Percentiles rank a stretch among this genome's conserved stretches.
Evolutionary conservation across 2,113 vertebrate species (phyloP).

Genomic region (Passer domesticus): DNA sequence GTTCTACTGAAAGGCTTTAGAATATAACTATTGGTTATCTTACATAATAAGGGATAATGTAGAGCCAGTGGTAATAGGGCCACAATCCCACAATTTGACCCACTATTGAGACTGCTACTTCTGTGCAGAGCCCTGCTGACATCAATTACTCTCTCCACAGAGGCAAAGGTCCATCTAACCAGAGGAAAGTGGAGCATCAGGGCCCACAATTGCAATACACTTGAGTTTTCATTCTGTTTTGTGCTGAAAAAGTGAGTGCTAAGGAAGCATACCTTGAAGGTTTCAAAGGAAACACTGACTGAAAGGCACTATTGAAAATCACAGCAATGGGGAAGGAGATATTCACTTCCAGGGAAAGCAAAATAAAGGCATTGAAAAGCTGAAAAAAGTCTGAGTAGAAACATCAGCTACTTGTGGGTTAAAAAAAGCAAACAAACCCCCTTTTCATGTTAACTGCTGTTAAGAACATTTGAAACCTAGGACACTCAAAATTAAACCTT

Average conservation of each 20-base stretch:
- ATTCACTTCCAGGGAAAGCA: not conserved
- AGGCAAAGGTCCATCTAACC: constrained; percentile 33
- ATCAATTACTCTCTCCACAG: constrained; percentile 50
- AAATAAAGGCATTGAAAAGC: not conserved
- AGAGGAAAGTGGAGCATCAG: not conserved
- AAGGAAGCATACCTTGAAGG: not conserved
- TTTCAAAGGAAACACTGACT: constrained; percentile 29
- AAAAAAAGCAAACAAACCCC: not conserved
- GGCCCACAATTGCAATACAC: constrained; percentile 3
- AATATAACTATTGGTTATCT: constrained; percentile 53
- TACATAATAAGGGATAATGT: constrained; percentile 48
- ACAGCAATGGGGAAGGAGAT: not conserved
- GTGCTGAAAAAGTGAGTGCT: constrained; percentile 14
- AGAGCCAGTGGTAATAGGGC: constrained; percentile 46
- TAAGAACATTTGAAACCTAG: constrained; percentile 9
- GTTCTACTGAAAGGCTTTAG: constrained; percentile 43
- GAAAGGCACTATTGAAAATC: constrained; percentile 20
- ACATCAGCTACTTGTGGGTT: not conserved
- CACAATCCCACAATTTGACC: constrained; percentile 53
- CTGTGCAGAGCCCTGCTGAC: constrained; percentile 54
- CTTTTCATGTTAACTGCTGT: not conserved
- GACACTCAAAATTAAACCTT: constrained; percentile 39
- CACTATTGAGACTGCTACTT: constrained; percentile 20
- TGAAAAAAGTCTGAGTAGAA: not conserved
- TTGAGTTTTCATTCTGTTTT: constrained; percentile 42